Evolutionary conservation across 2,888 invertebrate genomes (phyloP), one percentile per base, ranked within the genome.

Genomic region (Clusia tigrina): DNA sequence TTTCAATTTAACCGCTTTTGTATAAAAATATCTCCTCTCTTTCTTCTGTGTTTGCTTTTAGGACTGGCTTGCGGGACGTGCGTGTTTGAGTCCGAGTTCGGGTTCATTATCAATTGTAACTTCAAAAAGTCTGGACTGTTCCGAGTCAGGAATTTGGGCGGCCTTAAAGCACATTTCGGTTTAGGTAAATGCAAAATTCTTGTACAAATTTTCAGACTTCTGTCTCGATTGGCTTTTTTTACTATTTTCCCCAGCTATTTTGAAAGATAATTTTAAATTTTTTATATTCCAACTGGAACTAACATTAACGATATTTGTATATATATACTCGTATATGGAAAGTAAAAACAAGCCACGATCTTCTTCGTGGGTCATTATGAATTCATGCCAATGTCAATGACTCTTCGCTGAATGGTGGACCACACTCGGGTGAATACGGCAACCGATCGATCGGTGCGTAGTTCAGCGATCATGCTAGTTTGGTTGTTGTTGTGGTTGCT

Each of bases 71-170:
- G 89, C 82, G 89, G 91, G 82, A 90, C 93, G 81, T 94, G 94
- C 86, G 94, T 94, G 71, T 87, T 93, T 84, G 92, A 93, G 83
- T 93, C 94, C 78, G 94, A 94, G 85, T 94, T 93, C 83, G 94
- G 94, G 76, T 93, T 94, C 87, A 90, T 89, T 83, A 88, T 95
- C 83, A 94, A 94, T 88, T 95, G 95, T 86, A 93, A 93, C 82
- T 94, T 95, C 89, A 93, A 93, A 87, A 94, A 95, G 85, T 92
- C 94, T 72, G 91, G 93, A 75, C 88, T 95, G 77, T 94, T 95
- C 88, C 89, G 95, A 81, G 91, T 95, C 78, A 88, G 94, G 86
- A 94, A 94, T 85, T 89, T 95, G 77, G 95, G 95, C 82, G 94
- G 94, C 75, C 86, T 94, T 82, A 94, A 94, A 86, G 93, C 94